Evolutionary conservation across 2,113 vertebrate species (phyloP), one percentile per base, ranked within the genome.

Genomic region (Zosterops hypoxanthus): DNA sequence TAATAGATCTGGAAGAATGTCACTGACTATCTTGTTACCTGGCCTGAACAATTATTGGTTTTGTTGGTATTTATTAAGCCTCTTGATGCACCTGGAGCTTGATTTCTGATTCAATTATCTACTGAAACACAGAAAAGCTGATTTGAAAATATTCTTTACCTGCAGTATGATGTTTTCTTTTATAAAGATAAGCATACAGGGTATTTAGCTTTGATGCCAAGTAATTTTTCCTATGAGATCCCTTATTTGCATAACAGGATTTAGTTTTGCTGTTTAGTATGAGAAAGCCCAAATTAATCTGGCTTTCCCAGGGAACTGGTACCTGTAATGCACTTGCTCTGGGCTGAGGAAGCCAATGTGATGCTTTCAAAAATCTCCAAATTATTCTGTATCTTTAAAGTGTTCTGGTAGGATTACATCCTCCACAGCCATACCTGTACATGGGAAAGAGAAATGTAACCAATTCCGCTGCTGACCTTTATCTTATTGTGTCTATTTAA

Each of bases 391-490:
- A 41, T 20, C 44, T 81, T 92, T 66, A n/a, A 81, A 78, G 19
- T 31, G 28, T 44, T 83, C 34, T 84, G 72, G n/a, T 31, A 79
- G 49, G 72, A 56, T 81, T 78, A n/a, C 65, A 79, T 84, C n/a
- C 80, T 93, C 79, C 52, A 28, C 39, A 55, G 70, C 73, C 83
- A 39, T 88, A 95, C 65, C 81, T 93, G 65, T 46, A 93, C 9
- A 7, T 96, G 94, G 91, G 94, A 96, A 97, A 96, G 65, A 92
- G 78, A 82, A 97, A 93, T 33, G 60, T 71, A 82, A 95, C 90
- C 86, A 92, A 85, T 96, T 97, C 95, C 93, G 92, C 91, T 79
- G 76, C 84, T 95, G 95, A 87, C 88, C 92, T 97, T 95, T 96
- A 92, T 94, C 76, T 94, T 61, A 96, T 84, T 95, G 91, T 96